phyloP scores from a whole-genome alignment of 2,888 invertebrate genomes.

The Stenotaenia linearis region DNA sequence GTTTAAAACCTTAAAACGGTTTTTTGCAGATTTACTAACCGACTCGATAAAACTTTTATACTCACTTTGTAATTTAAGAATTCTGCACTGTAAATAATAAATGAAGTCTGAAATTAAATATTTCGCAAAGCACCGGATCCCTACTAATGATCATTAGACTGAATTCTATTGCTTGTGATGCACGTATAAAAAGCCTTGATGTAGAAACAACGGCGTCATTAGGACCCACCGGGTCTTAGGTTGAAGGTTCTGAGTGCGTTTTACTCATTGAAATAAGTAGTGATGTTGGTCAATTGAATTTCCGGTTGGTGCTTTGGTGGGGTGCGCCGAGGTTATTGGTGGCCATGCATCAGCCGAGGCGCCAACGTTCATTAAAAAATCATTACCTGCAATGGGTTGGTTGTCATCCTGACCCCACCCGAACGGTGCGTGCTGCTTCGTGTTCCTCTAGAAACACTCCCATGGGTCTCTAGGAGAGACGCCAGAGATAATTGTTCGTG shows the following conservation, averaged over 20 bases:
- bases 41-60: not conserved
- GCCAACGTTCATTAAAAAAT: constrained; percentile 19
- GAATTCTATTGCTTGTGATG: not conserved
- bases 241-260: not conserved
- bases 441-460: not conserved
- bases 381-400: not conserved
- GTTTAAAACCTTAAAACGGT: no score
- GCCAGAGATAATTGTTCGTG: constrained; percentile 17
- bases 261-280: not conserved
- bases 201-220: not conserved
- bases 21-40: not conserved
- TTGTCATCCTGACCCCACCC: constrained; percentile 5
- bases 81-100: not conserved
- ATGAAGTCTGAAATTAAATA: not conserved
- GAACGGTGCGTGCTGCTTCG: not conserved
- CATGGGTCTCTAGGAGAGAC: not conserved
- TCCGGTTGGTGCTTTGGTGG: not conserved
- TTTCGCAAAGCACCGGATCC: not conserved
- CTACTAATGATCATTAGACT: not conserved
- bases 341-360: not conserved
- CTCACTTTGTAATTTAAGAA: not conserved
- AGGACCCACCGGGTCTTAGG: not conserved
- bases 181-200: constrained; percentile 1
- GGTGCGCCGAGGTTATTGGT: constrained; percentile 1
- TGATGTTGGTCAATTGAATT: constrained; percentile 16